Base-by-base conservation (phyloP, 2,113 vertebrate genomes). In the zebrafish (Danio rerio) region DNA sequence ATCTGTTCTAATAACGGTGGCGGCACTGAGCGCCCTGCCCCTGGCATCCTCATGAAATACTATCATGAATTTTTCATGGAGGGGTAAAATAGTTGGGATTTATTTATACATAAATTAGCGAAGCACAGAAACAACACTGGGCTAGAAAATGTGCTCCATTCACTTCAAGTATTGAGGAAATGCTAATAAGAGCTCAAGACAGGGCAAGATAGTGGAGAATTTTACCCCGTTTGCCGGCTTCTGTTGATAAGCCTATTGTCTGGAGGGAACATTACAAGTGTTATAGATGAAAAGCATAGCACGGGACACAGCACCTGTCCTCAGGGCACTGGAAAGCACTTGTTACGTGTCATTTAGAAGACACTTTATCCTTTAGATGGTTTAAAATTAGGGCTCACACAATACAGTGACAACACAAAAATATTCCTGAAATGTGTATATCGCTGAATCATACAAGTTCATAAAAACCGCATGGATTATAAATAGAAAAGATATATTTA, bases 51-150 rank as follows among this genome's bases (percentile, higher is more conserved):
- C 56, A 65, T 11, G 50, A 77, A 78, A 70, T 8, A 58, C 69
- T 50, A 42, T 81, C 71, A 86, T 88, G 81, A 87, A 86, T 89
- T 84, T 89, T 89, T 89, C 71, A 88, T 85, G 15, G 62, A 56
- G 72, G 86, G 87, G 91, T 80, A 83, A 87, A 92, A 88, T 70
- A n/a, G 77, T 73, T 82, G 66, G 83, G 85, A 88, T 88, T 83
- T 90, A 81, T 76, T 84, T 75, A 82, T 69, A 70, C 89, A 90
- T 79, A 66, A 66, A 79, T 91, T 90, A 91, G 87, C 42, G 68
- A 74, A 56, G 59, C 81, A 82, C 78, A 85, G 73, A 78, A 72
- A 89, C 61, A 75, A 81, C 43, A 52, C 18, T 71, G 49, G 72
- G 77, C 70, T 78, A 20, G 70, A 84, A 89, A 89, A 86, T 87